phyloP scores from a whole-genome alignment of 2,797 vertebrate genomes.

The Pseudochirops corinnae region DNA sequence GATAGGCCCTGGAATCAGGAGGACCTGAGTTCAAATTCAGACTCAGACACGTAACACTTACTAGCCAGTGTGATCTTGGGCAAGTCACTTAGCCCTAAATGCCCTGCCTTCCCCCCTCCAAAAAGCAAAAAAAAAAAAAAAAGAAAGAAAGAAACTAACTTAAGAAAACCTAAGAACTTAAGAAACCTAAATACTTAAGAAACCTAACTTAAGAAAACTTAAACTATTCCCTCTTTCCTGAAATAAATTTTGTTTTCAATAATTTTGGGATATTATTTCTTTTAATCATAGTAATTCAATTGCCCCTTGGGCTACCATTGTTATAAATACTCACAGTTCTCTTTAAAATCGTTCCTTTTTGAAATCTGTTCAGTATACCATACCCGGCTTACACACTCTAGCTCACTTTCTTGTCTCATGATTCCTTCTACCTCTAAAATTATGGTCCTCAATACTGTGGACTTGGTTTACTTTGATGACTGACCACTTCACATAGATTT shows the following conservation, averaged over 20 bases:
- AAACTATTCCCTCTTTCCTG: neutral
- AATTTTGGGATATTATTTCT: neutral
- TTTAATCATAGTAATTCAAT: neutral
- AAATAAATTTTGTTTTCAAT: slow-evolving; percentile 1
- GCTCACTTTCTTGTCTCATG: neutral
- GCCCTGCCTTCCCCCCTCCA: no score
- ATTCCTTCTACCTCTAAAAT: neutral
- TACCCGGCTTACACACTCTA: neutral
- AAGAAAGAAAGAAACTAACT: no score
- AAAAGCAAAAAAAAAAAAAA: no score
- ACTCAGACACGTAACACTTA: no score
- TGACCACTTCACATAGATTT: neutral
- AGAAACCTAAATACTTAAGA: neutral
- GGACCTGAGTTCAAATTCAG: no score
- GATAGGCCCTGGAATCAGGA: no score
- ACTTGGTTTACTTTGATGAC: neutral
- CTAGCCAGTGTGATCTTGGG: no score
- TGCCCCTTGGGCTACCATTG: neutral
- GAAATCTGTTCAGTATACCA: neutral
- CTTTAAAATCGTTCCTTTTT: neutral
- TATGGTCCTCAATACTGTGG: neutral
- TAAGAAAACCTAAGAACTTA: no score
- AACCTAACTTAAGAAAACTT: neutral
- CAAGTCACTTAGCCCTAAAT: no score
- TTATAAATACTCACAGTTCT: neutral